phyloP scores from a whole-genome alignment of 2,113 vertebrate species.

The Drymodes brunneopygia region DNA sequence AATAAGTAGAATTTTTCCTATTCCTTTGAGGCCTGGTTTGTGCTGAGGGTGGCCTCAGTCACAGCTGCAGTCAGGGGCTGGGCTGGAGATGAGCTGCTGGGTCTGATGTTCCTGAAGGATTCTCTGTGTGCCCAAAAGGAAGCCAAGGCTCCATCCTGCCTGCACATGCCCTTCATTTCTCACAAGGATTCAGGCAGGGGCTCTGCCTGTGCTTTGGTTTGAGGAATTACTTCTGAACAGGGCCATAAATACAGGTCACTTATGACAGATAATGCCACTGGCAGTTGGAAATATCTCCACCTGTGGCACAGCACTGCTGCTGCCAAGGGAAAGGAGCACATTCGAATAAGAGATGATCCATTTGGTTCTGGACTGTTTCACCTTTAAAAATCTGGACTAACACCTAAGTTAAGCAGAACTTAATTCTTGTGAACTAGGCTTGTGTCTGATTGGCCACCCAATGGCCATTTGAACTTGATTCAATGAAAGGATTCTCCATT shows the following conservation, averaged over 20 bases:
- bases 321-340: not conserved
- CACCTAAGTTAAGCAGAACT: not conserved
- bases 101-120: not conserved
- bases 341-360: not conserved
- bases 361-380: not conserved
- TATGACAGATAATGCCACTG: not conserved
- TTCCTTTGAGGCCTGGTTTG: not conserved
- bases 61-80: not conserved
- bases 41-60: not conserved
- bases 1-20: rapidly evolving
- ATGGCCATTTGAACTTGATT: not conserved
- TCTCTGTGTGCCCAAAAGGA: not conserved
- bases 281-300: not conserved
- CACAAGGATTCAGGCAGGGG: rapidly evolving
- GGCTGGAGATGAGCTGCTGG: not conserved
- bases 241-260: not conserved
- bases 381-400: not conserved
- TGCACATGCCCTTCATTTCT: rapidly evolving
- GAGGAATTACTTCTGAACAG: not conserved
- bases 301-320: not conserved
- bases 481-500: not conserved
- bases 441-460: not conserved
- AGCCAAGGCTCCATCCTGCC: not conserved
- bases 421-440: not conserved
- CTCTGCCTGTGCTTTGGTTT: not conserved